Base-by-base conservation (phyloP, 2,113 vertebrate species). In the Delphinus delphis region DNA sequence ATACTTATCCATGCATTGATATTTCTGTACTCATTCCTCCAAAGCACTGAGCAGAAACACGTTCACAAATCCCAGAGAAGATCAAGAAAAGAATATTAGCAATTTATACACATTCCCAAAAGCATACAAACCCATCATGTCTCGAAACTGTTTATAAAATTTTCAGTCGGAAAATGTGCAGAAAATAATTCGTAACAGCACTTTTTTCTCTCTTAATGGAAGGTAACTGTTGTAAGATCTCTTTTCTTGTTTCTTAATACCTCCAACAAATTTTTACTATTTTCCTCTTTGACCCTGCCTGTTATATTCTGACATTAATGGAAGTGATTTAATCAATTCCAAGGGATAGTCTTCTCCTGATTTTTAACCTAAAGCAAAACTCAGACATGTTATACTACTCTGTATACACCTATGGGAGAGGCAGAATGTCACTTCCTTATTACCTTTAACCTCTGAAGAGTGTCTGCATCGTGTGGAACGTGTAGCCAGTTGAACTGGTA, bases 401-500 rank as follows among this genome's bases (percentile, higher is more conserved):
- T 76, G 21, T 73, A 83, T 65, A 90, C 83, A 93, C 47, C 96
- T 88, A 25, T 94, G 70, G 82, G 91, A 92, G 91, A 96, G 91
- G 70, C 71, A 79, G 14, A 96, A 82, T 85, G 79, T 73, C 79
- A 84, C 74, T 97, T 98, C 70, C 95, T 97, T 65, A 21, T 96
- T 86, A 96, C 83, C 91, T 96, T 97, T 97, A 84, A 91, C 44
- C 81, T 23, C 63, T 67, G 20, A 90, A 81, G 73, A 74, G 58
- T 85, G 90, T 90, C 76, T 70, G 77, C 36, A 83, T 25, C 33
- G 14, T 63, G 31, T 68, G 63, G 50, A 96, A 88, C 87, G 88
- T 81, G 2, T 80, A 97, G 89, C 96, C 86, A 93, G 96, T 93
- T 18, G 4, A 95, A 93, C 97, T 85, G 60, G 98, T 93, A 92